phyloP scores from a whole-genome alignment of 2,113 vertebrate species.

The Azemiops feae region DNA sequence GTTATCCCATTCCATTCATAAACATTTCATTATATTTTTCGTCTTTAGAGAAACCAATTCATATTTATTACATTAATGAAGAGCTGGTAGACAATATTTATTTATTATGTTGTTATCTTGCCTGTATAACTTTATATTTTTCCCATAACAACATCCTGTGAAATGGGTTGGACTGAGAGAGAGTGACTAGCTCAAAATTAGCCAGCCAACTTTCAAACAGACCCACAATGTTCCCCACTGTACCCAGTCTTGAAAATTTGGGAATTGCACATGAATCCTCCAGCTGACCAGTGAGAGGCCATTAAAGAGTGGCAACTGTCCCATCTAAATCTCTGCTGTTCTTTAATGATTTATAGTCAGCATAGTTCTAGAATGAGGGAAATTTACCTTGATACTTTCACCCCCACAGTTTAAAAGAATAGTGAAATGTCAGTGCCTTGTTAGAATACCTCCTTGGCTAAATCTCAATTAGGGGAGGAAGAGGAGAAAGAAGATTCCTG shows the following conservation, averaged over 20 bases:
- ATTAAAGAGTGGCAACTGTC: not conserved
- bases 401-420: not conserved
- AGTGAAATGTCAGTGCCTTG: not conserved
- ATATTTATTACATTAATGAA: not conserved
- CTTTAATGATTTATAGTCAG: not conserved
- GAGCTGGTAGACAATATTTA: not conserved
- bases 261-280: not conserved
- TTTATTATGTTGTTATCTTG: not conserved
- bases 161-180: not conserved
- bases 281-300: not conserved
- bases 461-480: not conserved
- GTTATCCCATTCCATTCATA: not conserved
- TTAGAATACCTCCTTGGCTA: not conserved
- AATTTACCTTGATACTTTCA: not conserved
- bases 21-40: not conserved
- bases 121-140: not conserved
- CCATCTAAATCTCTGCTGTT: not conserved
- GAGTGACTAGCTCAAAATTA: not conserved
- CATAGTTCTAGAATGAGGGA: not conserved
- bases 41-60: not conserved
- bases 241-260: not conserved
- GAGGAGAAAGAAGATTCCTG: not conserved
- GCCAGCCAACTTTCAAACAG: not conserved
- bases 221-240: not conserved
- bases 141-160: not conserved